Percentiles rank a stretch among this genome's conserved stretches.
Evolutionary conservation across 2,888 invertebrate genomes (phyloP).

Genomic region (Ophraella communa): DNA sequence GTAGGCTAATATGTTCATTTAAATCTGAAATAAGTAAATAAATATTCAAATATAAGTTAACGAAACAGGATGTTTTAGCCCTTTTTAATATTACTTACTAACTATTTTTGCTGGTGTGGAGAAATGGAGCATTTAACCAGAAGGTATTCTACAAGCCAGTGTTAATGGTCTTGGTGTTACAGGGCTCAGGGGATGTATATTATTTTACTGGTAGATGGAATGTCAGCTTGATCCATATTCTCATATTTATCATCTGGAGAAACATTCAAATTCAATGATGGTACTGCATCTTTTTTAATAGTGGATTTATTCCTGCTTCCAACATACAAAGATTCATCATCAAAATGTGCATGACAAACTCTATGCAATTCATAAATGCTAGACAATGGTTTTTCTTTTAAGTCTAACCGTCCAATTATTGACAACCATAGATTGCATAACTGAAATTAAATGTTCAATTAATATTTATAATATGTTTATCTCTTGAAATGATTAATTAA

Average conservation of each 20-base stretch:
- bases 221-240: background rate
- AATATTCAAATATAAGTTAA: background rate
- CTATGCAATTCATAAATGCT: background rate
- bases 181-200: too few species aligned
- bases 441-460: background rate
- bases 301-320: background rate
- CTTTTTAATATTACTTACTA: background rate
- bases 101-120: background rate
- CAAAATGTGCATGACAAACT: background rate
- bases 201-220: too few species aligned
- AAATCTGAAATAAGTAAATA: background rate
- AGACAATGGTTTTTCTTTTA: background rate
- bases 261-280: background rate
- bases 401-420: background rate
- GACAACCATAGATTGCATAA: background rate
- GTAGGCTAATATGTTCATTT: background rate
- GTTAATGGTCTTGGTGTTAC: background rate
- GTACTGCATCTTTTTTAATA: background rate
- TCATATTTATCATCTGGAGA: background rate
- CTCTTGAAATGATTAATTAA: background rate
- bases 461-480: background rate
- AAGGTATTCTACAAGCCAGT: too few species aligned
- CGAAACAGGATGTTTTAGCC: too few species aligned
- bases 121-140: too few species aligned
- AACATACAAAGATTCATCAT: background rate